phyloP scores from a whole-genome alignment of 1,140 invertebrate species.

The Aporrectodea caliginosa region DNA sequence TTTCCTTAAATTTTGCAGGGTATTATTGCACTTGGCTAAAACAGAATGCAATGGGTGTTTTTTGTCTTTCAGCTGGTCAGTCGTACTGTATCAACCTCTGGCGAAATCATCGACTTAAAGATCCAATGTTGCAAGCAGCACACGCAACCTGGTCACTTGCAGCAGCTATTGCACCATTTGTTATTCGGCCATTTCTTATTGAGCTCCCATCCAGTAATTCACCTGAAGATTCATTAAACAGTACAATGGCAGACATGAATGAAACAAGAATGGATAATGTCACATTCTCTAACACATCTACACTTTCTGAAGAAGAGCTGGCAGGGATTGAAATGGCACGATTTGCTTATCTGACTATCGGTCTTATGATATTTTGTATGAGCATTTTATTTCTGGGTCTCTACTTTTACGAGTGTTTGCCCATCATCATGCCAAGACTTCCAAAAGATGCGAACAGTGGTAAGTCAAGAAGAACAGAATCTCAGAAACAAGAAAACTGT shows the following conservation, averaged over 20 bases:
- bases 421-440: not conserved
- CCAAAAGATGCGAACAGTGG: not conserved
- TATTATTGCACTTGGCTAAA: too few species aligned
- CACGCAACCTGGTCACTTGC: constrained; percentile 18
- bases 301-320: too few species aligned
- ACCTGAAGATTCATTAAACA: not conserved
- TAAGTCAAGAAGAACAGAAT: not conserved
- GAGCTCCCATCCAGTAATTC: not conserved
- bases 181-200: constrained; percentile 8
- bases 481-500: not conserved
- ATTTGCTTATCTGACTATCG: not conserved
- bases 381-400: not conserved
- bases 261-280: not conserved
- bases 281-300: too few species aligned
- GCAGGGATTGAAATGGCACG: not conserved
- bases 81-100: constrained; percentile 21
- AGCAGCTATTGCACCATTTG: constrained; percentile 7
- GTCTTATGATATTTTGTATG: not conserved
- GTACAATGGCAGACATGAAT: not conserved
- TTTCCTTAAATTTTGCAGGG: too few species aligned
- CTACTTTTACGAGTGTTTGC: not conserved
- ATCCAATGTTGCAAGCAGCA: constrained; percentile 12
- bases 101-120: not conserved
- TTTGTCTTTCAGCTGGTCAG: constrained; percentile 15
- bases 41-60: too few species aligned